Evolutionary conservation across 2,888 invertebrate species (phyloP), one percentile per base, ranked within the genome.

Genomic region (Incurvaria masculella): DNA sequence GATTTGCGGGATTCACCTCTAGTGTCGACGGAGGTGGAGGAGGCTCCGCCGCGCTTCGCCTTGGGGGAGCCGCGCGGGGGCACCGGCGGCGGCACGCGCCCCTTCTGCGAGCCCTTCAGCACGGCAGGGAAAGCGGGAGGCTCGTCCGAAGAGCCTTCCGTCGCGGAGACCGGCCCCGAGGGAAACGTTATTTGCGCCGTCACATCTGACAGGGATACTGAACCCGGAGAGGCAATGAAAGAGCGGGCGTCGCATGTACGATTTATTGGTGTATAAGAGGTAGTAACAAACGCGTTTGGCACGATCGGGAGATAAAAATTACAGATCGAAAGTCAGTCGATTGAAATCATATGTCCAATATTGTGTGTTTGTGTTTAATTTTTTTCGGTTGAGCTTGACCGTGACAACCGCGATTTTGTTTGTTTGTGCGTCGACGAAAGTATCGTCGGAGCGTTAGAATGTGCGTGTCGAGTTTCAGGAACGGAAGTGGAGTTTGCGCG

Each of bases 71-170:
- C 91, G 59, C 93, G 80, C 3, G 93, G 93, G 47, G 93, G 93
- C 46, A 94, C 93, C 19, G 94, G 94, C 47, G 94, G 94, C 40
- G 93, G 93, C 39, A 92, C 85, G 69, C 89, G 88, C 58, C 87
- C 82, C 69, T 89, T 89, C 56, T 81, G 80, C 40, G 83, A 81
- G 60, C 88, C 87, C 69, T 88, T 89, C 61, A 89, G 75, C 45
- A 90, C 86, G 45, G 88, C 88, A 45, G 90, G 90, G 67, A 89
- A 89, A 47, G 82, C 83, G 53, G 68, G 59, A 47, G 63, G 56
- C 2, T 66, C 61, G 46, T 66, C 62, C 58, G 72, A 70, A 51
- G 68, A 57, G 19, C 66, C 62, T 61, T 68, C 71, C 50, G 68
- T 69, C 40, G 72, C 66, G 38, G 70, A 69, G 2, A 76, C 65